These are phyloP conservation scores for Drosophila nigromelanica DNA, from an alignment of 1,140 invertebrate genomes.

Conservation along the genomic window DNA sequence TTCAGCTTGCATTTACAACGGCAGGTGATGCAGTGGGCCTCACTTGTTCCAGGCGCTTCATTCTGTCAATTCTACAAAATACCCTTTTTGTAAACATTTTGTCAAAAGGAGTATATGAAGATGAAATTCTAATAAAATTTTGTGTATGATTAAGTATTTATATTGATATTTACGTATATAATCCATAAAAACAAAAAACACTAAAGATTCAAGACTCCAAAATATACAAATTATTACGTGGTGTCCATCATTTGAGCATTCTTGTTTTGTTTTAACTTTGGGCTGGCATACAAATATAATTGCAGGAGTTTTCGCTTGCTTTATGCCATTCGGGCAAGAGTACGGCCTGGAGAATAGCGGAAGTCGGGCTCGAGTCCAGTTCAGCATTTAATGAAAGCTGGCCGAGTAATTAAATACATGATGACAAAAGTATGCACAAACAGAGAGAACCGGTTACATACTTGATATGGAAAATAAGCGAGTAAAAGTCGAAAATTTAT, in stretches of 20 bases:
- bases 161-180: no score
- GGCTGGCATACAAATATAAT: constrained; percentile 75
- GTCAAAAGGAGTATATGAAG: neutral
- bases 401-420: constrained; percentile 80
- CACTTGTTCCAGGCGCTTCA: constrained; percentile 16
- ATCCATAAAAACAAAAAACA: no score
- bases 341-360: neutral
- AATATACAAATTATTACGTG: no score
- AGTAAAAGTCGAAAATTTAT: constrained; percentile 37
- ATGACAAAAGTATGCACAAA: constrained; percentile 59
- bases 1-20: constrained; percentile 68
- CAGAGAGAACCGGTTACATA: neutral
- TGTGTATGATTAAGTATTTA: no score
- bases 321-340: constrained; percentile 40
- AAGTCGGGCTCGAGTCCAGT: constrained; percentile 18
- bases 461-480: neutral
- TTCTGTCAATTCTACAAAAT: constrained; percentile 13
- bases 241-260: neutral
- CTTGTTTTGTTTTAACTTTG: constrained; percentile 43
- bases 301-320: constrained; percentile 76
- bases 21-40: constrained; percentile 33
- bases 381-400: constrained; percentile 75
- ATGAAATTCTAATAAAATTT: no score
- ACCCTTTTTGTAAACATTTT: neutral
- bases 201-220: no score